These are phyloP conservation scores for Hoplias malabaricus DNA, from an alignment of 2,113 vertebrate genomes.

Conservation along the genomic window DNA sequence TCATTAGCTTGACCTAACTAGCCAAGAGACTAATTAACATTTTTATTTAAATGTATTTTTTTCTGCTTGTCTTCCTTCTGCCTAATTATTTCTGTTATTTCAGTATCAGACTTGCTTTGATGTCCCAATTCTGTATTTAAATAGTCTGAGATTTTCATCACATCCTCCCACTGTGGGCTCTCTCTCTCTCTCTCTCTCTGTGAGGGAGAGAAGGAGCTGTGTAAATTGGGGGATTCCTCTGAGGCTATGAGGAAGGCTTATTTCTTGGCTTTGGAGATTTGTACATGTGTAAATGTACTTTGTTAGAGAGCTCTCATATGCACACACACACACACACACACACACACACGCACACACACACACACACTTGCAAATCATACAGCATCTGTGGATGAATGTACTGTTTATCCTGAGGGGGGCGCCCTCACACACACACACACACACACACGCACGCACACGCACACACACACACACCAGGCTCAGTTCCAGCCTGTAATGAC, in stretches of 20 bases:
- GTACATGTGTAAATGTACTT: constrained; percentile 59
- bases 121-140: constrained; percentile 91
- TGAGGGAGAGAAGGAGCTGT: neutral
- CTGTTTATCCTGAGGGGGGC: constrained; percentile 39
- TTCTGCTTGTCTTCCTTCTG: constrained; percentile 83
- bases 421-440: constrained; percentile 9
- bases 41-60: constrained; percentile 86
- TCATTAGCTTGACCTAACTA: constrained; percentile 64
- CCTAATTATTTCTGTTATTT: constrained; percentile 92
- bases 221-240: neutral
- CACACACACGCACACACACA: neutral
- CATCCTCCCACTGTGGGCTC: constrained; percentile 80
- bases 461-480: neutral
- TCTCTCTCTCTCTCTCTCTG: neutral
- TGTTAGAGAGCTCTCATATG: constrained; percentile 49
- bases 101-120: constrained; percentile 87
- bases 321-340: neutral
- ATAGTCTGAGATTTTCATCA: constrained; percentile 87
- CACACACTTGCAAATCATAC: constrained; percentile 6
- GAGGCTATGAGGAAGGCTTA: neutral
- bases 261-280: constrained; percentile 35
- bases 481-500: constrained; percentile 1
- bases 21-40: constrained; percentile 89
- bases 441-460: neutral
- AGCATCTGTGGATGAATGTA: constrained; percentile 11